Evolutionary conservation across 2,888 invertebrate genomes (phyloP), one percentile per base, ranked within the genome.

Genomic region (Anthoptus insignis): DNA sequence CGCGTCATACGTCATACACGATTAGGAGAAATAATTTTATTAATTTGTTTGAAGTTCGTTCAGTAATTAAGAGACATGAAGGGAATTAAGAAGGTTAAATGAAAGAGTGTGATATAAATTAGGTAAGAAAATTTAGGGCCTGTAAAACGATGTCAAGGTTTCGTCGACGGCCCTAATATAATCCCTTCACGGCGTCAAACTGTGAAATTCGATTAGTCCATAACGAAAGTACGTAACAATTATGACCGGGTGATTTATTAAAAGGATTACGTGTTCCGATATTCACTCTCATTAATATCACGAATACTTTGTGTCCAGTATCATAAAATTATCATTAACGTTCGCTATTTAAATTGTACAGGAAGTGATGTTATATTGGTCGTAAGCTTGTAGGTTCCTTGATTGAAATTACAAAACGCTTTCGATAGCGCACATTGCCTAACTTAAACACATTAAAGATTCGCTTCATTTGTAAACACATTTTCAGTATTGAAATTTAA

Each of bases 181-280:
- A 80, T 81, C 80, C 80, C 80, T 78, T 77, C 68, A 72, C 68
- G 74, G 75, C 81, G 80, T 84, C 85, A 83, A 74, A 80, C 80
- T 77, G 74, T 78, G 76, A 82, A 82, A 82, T 81, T 78, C 81
- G 82, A 87, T 86, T 88, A 84, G 81, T 79, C 80, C 80, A 77
- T 76, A 75, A 73, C 73, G 71, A 67, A 72, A 74, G 71, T 79
- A 80, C 70, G 77, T 78, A 78, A 83, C 75, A 72, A 61, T 47
- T 37, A 54, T 24, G 32, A 53, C 22, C 19, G 13, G 37, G 37
- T 49, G 69, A 75, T 60, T 59, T 37, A 54, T 68, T 27, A 24
- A 14, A 32, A 60, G 42, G 52, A 42, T 16, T 49, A 53, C 45
- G n/a, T 32, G 45, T 34, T 24, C 32, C 13, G 19, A 53, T 60